Conservation (phyloP, 2,113 vertebrate genomes). For the Nanger granti region DNA sequence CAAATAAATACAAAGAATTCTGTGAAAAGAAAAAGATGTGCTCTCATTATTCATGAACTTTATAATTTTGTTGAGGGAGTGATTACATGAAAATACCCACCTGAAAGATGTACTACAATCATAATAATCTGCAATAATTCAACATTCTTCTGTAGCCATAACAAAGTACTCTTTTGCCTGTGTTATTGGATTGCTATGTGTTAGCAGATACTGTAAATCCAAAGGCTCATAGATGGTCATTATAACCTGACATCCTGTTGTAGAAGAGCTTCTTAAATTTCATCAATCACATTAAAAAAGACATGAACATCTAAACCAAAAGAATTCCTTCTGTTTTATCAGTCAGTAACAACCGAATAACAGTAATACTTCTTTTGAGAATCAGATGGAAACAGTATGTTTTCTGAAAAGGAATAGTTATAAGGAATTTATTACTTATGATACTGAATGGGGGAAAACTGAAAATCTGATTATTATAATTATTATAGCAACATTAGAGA, state of each 20-base stretch:
- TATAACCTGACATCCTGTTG: neutral
- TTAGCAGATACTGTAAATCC: neutral
- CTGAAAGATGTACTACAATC: conserved; percentile 24
- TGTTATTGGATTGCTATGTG: neutral
- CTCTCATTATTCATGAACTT: neutral
- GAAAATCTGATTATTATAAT: neutral
- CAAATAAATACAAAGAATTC: neutral
- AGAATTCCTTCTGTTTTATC: neutral
- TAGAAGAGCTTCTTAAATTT: conserved; percentile 19
- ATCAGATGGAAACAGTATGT: neutral
- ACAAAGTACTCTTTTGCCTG: neutral
- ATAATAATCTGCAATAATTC: conserved; percentile 28
- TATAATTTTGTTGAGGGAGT: neutral
- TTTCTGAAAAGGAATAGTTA: conserved; percentile 8
- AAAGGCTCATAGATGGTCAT: neutral
- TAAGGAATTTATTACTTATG: conserved; percentile 26
- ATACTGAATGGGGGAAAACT: neutral
- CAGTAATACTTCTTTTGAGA: neutral
- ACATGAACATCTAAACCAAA: neutral
- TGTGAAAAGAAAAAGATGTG: neutral
- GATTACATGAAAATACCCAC: neutral
- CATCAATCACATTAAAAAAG: conserved; percentile 31
- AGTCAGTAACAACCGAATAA: neutral
- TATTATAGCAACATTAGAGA: neutral
- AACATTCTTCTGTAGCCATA: neutral